These are phyloP conservation scores for Neoseiulus cucumeris DNA, from an alignment of 1,140 invertebrate species.

Conservation along the genomic window DNA sequence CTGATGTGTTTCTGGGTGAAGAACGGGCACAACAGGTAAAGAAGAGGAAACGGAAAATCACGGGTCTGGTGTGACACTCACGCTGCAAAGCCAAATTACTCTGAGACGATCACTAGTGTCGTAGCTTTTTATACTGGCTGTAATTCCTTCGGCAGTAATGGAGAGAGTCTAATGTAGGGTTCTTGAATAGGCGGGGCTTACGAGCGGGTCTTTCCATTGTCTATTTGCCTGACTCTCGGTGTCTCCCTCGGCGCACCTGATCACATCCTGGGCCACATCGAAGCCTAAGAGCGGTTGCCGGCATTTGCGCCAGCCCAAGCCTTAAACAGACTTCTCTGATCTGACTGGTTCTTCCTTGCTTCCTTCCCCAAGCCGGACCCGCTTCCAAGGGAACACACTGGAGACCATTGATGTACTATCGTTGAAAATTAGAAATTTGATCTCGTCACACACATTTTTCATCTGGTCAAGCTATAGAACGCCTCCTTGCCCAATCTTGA, in stretches of 20 bases:
- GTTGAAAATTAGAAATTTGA: too few species aligned
- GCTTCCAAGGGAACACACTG: too few species aligned
- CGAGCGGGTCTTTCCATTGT: background rate
- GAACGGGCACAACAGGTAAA: too few species aligned
- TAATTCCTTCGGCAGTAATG: background rate
- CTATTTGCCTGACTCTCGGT: background rate
- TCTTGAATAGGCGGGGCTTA: constrained; percentile 3
- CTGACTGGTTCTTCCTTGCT: background rate
- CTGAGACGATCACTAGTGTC: background rate
- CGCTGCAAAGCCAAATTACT: constrained; percentile 10
- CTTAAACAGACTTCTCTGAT: constrained; percentile 4
- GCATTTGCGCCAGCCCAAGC: background rate
- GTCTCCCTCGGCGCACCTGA: background rate
- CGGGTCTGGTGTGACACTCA: background rate
- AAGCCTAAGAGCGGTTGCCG: background rate
- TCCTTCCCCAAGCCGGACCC: background rate
- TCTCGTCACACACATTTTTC: too few species aligned
- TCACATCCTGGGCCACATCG: background rate
- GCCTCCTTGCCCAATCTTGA: too few species aligned
- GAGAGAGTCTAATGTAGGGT: background rate
- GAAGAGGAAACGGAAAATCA: too few species aligned
- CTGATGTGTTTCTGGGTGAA: too few species aligned
- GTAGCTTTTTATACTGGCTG: constrained; percentile 8
- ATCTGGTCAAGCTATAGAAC: too few species aligned
- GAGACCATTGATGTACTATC: too few species aligned